Base-by-base conservation (phyloP, 2,113 vertebrate genomes). In the Pseudorasbora parva region DNA sequence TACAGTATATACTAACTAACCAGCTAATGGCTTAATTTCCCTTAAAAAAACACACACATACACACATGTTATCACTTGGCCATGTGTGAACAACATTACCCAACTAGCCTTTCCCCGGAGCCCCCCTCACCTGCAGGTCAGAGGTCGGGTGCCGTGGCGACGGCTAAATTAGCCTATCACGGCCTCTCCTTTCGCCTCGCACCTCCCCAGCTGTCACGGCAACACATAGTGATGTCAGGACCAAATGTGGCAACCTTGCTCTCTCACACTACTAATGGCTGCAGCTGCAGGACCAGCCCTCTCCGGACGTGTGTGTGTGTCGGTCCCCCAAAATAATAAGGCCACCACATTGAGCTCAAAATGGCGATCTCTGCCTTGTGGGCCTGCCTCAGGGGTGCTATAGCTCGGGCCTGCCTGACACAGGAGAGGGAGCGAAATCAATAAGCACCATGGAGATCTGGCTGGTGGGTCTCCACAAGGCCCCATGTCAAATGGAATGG, bases 81-180 rank as follows among this genome's bases (percentile, higher is more conserved):
- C 93, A 92, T 90, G 91, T 94, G 91, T 91, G 91, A 91, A 92
- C 91, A 91, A 89, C 89, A 92, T 93, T 92, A 93, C 89, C 90
- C 90, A 91, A 88, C 74, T 71, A 89, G 81, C 84, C 90, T 88
- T 85, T 90, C 84, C 91, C 68, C 79, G 82, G 83, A 92, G 88
- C 82, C 82, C 17, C 84, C 88, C 86, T 94, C 94, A 92, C 94
- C 92, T 93, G 82, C 4, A 84, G 92, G 93, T 95, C 93, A 94
- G 71, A 88, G 89, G 93, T 90, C 87, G 86, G 87, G 86, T 41
- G 87, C 90, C 88, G 85, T 89, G 90, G 89, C 92, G 91, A 92
- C 89, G 86, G 85, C 75, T 88, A 93, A 94, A 93, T 92, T 91
- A 92, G 91, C 91, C 89, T 87, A 62, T 86, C 85, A 90, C 88